Evolutionary conservation across 1,140 invertebrate species (phyloP), one percentile per base, ranked within the genome.

Genomic region (Drosophila eugracilis): DNA sequence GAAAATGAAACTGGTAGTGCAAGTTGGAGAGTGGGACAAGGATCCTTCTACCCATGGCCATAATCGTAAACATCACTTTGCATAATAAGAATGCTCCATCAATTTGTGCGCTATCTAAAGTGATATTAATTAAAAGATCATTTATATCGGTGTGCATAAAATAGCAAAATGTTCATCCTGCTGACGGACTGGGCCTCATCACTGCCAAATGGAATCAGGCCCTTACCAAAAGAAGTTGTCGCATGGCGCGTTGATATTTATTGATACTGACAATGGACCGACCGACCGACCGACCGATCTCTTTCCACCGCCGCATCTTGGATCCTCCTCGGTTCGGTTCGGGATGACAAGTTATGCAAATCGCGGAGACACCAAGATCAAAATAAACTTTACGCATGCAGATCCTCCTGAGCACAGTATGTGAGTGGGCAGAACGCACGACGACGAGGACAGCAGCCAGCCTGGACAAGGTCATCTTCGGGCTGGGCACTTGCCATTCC

Each of bases 61-160:
- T 88, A 86, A 86, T 86, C 83, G 83, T 84, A 88, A 84, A 88
- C 88, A 90, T 90, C 88, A 88, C 83, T 90, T 90, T 90, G 83
- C 88, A 90, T 90, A 88, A 90, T 74, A 88, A 88, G 79, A 88
- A 90, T 80, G 88, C 88, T 90, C 76, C 88, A 90, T 90, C 88
- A 90, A 90, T 90, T 90, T 70, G 60, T 58, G 50, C 49, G 65
- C 85, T 89, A 89, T 89, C 85, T 89, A 85, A 89, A 89, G 85
- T 89, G 85, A 89, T 89, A 89, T 89, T 89, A 89, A 89, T 89
- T 89, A 85, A 89, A 89, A 89, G 86, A 85, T 89, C 85, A 89
- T 89, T 89, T 89, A 89, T 89, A 89, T 89, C 85, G 79, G 70
- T 85, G 86, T 74, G 83, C 86, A 85, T 89, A 89, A 89, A 89